Evolutionary conservation across 1,140 invertebrate species (phyloP).

Genomic region (Zaprionus taronus): DNA sequence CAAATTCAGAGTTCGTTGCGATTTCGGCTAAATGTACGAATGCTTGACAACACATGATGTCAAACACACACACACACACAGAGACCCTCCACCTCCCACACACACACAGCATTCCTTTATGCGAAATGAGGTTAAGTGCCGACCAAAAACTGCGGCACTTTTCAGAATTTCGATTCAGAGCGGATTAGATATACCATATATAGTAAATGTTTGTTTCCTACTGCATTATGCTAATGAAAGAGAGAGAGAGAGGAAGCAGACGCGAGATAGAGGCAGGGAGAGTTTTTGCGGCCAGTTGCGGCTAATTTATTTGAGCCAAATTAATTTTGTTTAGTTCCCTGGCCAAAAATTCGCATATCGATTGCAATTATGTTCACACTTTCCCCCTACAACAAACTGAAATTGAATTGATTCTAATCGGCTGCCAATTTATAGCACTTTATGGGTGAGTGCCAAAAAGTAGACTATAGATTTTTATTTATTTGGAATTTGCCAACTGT

Average conservation of each 20-base stretch:
- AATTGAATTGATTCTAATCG: not conserved
- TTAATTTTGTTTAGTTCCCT: not conserved
- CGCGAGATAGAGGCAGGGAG: not conserved
- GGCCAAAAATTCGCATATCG: not conserved
- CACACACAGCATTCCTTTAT: not conserved
- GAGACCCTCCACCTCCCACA: not conserved
- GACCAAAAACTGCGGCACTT: not conserved
- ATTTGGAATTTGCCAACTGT: not conserved
- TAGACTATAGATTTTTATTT: conserved; percentile 3
- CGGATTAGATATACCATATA: not conserved
- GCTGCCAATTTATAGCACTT: not conserved
- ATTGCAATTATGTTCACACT: not conserved
- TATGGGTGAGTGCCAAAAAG: not conserved
- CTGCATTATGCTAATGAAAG: not conserved
- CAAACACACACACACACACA: not conserved
- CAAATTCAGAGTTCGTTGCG: not conserved
- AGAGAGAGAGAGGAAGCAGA: not conserved
- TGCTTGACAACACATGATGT: not conserved
- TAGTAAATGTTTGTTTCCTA: not conserved
- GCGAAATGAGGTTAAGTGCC: conserved; percentile 5
- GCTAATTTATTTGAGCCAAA: not conserved
- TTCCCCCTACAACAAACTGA: not conserved
- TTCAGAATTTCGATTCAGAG: not conserved
- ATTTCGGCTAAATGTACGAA: conserved; percentile 1
- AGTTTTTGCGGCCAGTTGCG: not conserved